Base-by-base conservation (phyloP, 2,113 vertebrate genomes). In the Poeciliopsis prolifica region DNA sequence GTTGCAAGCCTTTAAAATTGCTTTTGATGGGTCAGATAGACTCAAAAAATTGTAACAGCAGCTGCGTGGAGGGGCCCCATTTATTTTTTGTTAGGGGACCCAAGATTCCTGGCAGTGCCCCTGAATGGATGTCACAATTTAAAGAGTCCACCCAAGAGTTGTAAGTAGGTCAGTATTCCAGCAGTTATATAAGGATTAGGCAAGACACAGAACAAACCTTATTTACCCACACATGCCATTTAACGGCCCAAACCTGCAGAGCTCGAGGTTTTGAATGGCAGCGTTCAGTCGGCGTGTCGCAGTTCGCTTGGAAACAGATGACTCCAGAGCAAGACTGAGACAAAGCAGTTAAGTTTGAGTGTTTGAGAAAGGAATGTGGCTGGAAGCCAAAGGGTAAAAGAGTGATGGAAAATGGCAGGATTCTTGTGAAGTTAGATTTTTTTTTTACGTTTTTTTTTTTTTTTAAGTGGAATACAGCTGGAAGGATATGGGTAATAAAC, bases 81-180 rank as follows among this genome's bases (percentile, higher is more conserved):
- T 30, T 30, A 30, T 30, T 30, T 30, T 30, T 30, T 30, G 30
- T 30, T 4, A 30, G 30, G 30, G 30, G 30, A 4, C 30, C 4
- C 31, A 33, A 33, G 31, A 33, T 33, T 33, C 5, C 5, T 33
- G 6, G 31, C 31, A 7, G 31, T 5, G 31, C 31, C 31, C 31
- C 31, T 4, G 30, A 31, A 31, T 48, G 28, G 54, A 76, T 74
- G 67, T 68, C 71, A 82, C 78, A 66, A 29, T 83, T 77, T 69
- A 12, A 84, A 78, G 71, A 44, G 42, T 35, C 40, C 60, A 51
- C 68, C 60, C 42, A 60, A 26, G 31, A 31, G 31, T 68, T 24
- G 44, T 74, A 91, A 91, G 78, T 89, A 84, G 86, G 91, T 88
- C 86, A 90, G 31, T 77, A 76, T 88, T 85, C 75, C 80, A 58